Evolutionary conservation across 1,140 invertebrate species (phyloP).

Genomic region (Myzus persicae): DNA sequence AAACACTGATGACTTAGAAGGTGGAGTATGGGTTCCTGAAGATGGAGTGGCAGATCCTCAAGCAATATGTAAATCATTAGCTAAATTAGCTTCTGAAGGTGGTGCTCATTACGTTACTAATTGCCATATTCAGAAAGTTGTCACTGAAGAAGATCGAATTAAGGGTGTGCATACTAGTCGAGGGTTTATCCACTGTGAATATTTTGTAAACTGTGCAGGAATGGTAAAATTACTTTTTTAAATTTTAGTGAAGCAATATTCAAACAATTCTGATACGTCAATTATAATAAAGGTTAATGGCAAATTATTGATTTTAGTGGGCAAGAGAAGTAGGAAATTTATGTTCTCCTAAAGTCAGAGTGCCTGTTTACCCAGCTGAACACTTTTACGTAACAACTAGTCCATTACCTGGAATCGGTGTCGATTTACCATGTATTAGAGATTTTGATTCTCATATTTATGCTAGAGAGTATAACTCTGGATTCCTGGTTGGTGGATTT

Average conservation of each 20-base stretch:
- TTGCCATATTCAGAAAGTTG: conserved; percentile 69
- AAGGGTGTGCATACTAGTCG: conserved; percentile 70
- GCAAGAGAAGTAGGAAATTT: conserved; percentile 72
- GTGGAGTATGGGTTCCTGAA: conserved; percentile 77
- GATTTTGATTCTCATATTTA: conserved; percentile 72
- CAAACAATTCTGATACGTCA: background rate
- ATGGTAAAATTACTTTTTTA: conserved; percentile 67
- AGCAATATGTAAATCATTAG: conserved; percentile 71
- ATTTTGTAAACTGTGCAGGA: conserved; percentile 78
- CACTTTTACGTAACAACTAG: conserved; percentile 76
- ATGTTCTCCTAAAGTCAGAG: conserved; percentile 72
- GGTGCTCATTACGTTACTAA: conserved; percentile 72
- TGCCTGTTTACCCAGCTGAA: conserved; percentile 76
- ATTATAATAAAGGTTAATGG: background rate
- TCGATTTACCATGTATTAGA: conserved; percentile 69
- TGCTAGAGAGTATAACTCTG: conserved; percentile 63
- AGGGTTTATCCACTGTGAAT: conserved; percentile 74
- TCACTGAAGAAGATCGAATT: conserved; percentile 70
- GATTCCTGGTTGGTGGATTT: conserved; percentile 75
- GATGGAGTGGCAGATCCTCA: conserved; percentile 76
- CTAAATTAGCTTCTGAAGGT: conserved; percentile 69
- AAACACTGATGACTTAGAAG: conserved; percentile 73
- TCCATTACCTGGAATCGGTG: conserved; percentile 63
- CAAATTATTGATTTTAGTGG: conserved; percentile 68
- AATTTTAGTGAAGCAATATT: background rate